A percentile compares a stretch with the other conserved stretches of the same genome.
Conservation (phyloP, 1,140 invertebrate genomes). For the Adelges cooleyi region DNA sequence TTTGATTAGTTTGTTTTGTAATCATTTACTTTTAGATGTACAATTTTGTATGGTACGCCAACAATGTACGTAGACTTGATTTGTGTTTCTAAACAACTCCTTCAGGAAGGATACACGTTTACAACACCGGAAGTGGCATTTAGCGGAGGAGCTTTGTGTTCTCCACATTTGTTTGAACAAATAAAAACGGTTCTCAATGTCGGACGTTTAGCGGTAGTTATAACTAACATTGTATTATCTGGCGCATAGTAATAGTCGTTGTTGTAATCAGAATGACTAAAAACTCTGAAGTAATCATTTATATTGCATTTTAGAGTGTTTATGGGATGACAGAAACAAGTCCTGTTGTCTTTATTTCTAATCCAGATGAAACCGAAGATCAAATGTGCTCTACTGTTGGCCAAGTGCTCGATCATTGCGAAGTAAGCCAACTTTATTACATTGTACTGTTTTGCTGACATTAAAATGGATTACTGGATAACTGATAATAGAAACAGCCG, state of each 20-base stretch:
- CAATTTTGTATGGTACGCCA: conserved; percentile 76
- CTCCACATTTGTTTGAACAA: conserved; percentile 55
- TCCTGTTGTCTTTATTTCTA: conserved; percentile 53
- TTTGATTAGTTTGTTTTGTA: too few species aligned
- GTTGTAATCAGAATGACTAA: too few species aligned
- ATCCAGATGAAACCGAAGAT: conserved; percentile 51
- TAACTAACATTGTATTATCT: too few species aligned
- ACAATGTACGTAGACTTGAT: conserved; percentile 88
- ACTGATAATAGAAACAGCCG: too few species aligned
- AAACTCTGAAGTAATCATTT: too few species aligned
- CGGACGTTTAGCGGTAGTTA: conserved; percentile 32
- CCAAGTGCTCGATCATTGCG: conserved; percentile 60
- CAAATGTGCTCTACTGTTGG: conserved; percentile 64
- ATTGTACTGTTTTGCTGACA: too few species aligned
- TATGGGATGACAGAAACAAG: conserved; percentile 85
- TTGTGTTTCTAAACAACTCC: conserved; percentile 8
- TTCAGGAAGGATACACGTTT: background rate
- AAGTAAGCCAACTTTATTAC: too few species aligned
- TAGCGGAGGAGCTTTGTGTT: conserved; percentile 62
- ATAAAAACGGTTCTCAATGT: conserved; percentile 42
- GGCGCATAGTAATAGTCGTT: too few species aligned
- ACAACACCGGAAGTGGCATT: conserved; percentile 44
- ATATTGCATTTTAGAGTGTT: conserved; percentile 53
- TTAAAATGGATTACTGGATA: too few species aligned
- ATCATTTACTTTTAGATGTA: too few species aligned